Evolutionary conservation across 2,797 vertebrate species (phyloP).

Genomic region (Agapornis canus): DNA sequence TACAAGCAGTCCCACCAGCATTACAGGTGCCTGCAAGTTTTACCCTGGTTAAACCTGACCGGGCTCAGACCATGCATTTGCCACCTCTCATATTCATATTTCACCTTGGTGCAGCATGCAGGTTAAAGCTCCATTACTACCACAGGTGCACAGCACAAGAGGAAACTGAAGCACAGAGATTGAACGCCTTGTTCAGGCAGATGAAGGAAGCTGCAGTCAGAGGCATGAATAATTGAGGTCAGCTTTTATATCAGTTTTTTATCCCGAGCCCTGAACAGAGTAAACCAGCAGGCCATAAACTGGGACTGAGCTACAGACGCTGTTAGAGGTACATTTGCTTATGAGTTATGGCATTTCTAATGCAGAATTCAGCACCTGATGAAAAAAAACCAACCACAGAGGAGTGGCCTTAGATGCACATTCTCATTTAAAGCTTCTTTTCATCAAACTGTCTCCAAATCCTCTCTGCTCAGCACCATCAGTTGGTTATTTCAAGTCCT

Average conservation of each 20-base stretch:
- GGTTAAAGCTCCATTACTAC: neutral
- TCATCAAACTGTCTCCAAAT: neutral
- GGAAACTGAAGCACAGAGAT: neutral
- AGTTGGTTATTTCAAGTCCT: neutral
- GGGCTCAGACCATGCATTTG: neutral
- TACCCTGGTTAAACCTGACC: neutral
- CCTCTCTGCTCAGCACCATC: neutral
- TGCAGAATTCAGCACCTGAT: neutral
- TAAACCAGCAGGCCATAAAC: neutral
- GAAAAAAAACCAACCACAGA: neutral
- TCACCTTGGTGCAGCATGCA: neutral
- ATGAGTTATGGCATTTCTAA: neutral
- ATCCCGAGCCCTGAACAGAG: neutral
- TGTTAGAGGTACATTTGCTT: neutral
- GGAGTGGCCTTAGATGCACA: neutral
- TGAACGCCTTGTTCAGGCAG: fast-evolving
- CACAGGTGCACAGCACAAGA: neutral
- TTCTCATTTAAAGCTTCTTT: neutral
- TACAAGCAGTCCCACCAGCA: neutral
- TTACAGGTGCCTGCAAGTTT: neutral
- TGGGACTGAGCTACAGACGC: neutral
- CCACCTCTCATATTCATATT: neutral
- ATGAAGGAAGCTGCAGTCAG: neutral
- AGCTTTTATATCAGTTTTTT: neutral
- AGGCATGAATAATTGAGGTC: neutral